Evolutionary conservation across 2,888 invertebrate genomes (phyloP).

Genomic region (Serripes groenlandicus): DNA sequence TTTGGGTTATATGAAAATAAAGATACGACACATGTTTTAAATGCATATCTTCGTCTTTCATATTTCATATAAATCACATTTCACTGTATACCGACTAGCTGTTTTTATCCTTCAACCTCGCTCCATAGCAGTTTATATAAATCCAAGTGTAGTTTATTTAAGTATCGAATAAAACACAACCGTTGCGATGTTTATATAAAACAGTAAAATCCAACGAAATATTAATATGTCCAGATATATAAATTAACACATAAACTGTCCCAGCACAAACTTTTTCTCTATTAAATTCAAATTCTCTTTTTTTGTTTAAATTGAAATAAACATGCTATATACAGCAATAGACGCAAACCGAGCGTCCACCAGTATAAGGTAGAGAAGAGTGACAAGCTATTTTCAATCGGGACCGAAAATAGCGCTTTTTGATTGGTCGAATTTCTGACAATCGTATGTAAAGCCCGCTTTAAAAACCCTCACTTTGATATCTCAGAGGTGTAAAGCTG

Average conservation of each 20-base stretch:
- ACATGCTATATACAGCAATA: background rate
- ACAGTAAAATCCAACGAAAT: no score
- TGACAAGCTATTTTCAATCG: slow-evolving; percentile 33
- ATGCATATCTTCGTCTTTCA: slow-evolving; percentile 26
- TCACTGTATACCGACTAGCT: no score
- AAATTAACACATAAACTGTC: background rate
- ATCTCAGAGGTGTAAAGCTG: background rate
- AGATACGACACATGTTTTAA: slow-evolving; percentile 25
- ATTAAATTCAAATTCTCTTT: slow-evolving; percentile 2
- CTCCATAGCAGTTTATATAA: no score
- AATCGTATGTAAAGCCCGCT: slow-evolving; percentile 24
- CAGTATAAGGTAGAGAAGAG: slow-evolving; percentile 4
- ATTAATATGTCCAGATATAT: background rate
- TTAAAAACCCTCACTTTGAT: slow-evolving; percentile 9
- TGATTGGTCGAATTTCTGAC: slow-evolving; percentile 16
- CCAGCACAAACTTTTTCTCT: background rate
- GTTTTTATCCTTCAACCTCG: no score
- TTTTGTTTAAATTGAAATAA: no score
- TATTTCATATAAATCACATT: slow-evolving; percentile 18
- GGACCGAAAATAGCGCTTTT: background rate
- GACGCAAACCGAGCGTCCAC: slow-evolving; percentile 21
- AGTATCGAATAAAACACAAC: no score
- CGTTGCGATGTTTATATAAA: no score
- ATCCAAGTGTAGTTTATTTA: no score
- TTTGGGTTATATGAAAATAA: slow-evolving; percentile 17